These are phyloP conservation scores for Opisthocomus hoazin DNA, from an alignment of 2,113 vertebrate genomes.

Conservation along the genomic window DNA sequence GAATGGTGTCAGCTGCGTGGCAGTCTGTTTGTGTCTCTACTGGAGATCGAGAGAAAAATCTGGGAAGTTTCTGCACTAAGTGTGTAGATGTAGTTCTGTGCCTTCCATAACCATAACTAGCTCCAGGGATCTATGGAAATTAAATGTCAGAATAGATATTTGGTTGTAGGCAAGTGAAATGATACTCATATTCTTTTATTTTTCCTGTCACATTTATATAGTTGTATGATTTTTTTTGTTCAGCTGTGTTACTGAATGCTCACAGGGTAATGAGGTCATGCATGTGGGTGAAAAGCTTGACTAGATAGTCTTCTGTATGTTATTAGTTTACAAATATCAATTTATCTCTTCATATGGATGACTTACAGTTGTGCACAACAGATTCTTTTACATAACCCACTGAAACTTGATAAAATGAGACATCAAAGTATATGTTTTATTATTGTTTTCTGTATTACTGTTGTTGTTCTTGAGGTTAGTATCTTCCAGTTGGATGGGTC, in stretches of 20 bases:
- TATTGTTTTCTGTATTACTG: background rate
- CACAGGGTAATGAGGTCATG: background rate
- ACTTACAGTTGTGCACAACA: background rate
- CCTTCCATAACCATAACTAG: background rate
- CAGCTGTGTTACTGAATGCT: background rate
- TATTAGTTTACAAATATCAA: background rate
- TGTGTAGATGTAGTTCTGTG: background rate
- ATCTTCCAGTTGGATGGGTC: background rate
- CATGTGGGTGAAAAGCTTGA: background rate
- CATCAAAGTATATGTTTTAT: background rate
- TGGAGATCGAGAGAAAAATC: background rate
- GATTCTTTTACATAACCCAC: background rate
- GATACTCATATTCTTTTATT: background rate
- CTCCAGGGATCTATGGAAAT: background rate
- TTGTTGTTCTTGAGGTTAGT: background rate
- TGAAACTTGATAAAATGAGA: background rate
- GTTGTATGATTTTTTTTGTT: background rate
- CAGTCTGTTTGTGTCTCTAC: background rate
- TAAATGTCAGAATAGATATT: background rate
- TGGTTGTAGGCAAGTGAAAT: background rate
- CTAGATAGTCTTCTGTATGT: background rate
- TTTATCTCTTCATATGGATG: background rate
- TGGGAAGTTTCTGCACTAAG: background rate
- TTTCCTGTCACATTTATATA: background rate
- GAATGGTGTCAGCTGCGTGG: accelerated